Conservation (phyloP, 2,797 vertebrate species). For the Eulemur mongoz region DNA sequence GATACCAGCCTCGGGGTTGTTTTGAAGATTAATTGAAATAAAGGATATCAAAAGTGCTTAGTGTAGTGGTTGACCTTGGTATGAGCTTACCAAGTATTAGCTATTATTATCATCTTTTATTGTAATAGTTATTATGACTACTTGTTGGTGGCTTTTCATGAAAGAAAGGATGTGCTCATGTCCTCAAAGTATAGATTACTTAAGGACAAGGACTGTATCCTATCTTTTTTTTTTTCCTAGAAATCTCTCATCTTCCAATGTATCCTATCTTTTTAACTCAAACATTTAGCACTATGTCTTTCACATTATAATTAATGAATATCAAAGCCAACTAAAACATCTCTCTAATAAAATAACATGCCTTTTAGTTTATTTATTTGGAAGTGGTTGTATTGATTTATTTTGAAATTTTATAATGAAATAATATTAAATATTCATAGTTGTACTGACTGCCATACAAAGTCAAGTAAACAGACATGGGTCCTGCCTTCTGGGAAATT, state of each 20-base stretch:
- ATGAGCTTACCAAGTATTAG: not conserved
- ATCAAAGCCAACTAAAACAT: conserved; percentile 28
- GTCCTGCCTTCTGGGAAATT: not conserved
- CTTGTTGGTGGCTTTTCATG: not conserved
- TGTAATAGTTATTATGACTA: not conserved
- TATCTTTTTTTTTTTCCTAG: too few relatives aligned
- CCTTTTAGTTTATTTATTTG: not conserved
- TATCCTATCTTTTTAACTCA: not conserved
- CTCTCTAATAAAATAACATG: not conserved
- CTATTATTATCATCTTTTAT: not conserved
- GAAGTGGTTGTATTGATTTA: not conserved
- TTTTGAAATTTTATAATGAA: conserved; percentile 20
- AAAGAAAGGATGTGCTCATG: not conserved
- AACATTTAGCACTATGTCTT: not conserved
- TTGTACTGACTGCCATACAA: not conserved
- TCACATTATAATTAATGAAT: not conserved
- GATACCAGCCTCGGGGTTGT: not conserved
- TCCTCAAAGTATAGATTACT: not conserved
- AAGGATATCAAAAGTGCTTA: not conserved
- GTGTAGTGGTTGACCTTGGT: not conserved
- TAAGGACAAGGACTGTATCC: not conserved
- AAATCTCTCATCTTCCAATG: not conserved
- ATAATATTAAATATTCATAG: not conserved
- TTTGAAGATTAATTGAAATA: not conserved
- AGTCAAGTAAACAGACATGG: not conserved